Conservation (phyloP, 35 echinoderm and acorn worm genomes). For the Anneissia japonica region DNA sequence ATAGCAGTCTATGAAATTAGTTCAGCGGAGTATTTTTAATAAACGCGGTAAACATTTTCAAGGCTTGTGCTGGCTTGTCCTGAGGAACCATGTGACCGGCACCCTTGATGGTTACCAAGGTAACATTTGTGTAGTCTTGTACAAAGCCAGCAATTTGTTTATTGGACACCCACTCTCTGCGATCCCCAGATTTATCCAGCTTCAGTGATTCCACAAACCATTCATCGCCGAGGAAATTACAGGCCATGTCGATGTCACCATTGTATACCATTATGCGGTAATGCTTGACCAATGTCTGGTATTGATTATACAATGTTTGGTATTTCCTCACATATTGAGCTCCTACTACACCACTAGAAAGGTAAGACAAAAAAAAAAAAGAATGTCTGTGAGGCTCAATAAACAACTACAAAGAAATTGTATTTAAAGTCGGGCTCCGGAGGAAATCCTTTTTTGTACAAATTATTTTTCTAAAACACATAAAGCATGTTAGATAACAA, state of each 20-base stretch:
- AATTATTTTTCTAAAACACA: too few species aligned
- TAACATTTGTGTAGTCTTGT: constrained; percentile 46
- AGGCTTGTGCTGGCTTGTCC: constrained; percentile 54
- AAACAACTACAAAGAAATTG: too few species aligned
- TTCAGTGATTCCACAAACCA: constrained; percentile 60
- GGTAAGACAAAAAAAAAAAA: neutral
- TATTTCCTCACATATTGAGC: constrained; percentile 46
- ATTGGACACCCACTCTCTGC: constrained; percentile 49
- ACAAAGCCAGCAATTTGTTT: constrained; percentile 87
- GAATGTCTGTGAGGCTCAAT: too few species aligned
- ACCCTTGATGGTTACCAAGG: constrained; percentile 80
- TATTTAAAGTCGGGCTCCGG: too few species aligned
- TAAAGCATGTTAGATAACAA: too few species aligned
- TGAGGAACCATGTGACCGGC: constrained; percentile 90
- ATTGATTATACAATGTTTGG: constrained; percentile 33
- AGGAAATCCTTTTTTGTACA: too few species aligned
- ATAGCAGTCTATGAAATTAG: too few species aligned
- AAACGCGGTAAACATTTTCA: constrained; percentile 87
- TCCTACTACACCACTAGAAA: constrained; percentile 25
- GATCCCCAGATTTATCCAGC: constrained; percentile 4
- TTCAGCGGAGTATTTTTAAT: constrained; percentile 48
- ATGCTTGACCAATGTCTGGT: constrained; percentile 32
- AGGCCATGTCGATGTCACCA: constrained; percentile 72
- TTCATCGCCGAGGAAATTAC: constrained; percentile 70
- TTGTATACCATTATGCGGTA: constrained; percentile 80